Conservation (phyloP, 2,888 invertebrate species). For the Sarcophaga caerulescens region DNA sequence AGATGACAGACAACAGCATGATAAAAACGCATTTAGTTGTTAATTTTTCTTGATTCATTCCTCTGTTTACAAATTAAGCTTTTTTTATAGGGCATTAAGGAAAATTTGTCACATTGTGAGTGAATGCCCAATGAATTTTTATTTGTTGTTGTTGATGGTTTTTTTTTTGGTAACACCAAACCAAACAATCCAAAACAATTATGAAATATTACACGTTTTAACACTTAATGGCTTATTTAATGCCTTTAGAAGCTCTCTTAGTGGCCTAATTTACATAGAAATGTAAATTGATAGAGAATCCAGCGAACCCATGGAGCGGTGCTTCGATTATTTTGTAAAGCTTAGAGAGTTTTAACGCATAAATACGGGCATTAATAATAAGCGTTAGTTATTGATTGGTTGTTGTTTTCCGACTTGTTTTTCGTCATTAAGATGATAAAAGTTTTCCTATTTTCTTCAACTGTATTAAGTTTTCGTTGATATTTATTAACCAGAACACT, state of each 20-base stretch:
- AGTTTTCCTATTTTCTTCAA: no score
- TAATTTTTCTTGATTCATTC: not conserved
- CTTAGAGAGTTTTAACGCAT: slow-evolving; percentile 53
- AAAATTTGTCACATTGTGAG: no score
- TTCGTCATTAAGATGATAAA: no score
- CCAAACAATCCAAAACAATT: slow-evolving; percentile 21
- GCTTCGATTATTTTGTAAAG: slow-evolving; percentile 44
- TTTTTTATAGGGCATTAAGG: not conserved
- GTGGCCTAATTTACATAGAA: slow-evolving; percentile 53
- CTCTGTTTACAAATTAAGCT: not conserved
- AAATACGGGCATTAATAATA: slow-evolving; percentile 44
- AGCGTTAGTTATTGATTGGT: no score
- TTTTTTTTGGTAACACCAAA: not conserved
- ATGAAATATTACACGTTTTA: slow-evolving; percentile 57
- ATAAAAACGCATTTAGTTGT: slow-evolving; percentile 8
- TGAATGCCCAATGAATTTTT: not conserved
- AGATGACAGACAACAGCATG: slow-evolving; percentile 34
- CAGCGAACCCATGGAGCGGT: not conserved
- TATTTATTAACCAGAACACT: no score
- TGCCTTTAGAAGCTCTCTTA: not conserved
- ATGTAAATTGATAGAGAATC: slow-evolving; percentile 18
- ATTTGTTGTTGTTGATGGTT: not conserved
- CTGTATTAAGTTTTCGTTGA: no score
- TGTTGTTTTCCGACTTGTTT: no score
- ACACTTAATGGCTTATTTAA: slow-evolving; percentile 43